Evolutionary conservation across 1,140 invertebrate species (phyloP), one percentile per base, ranked within the genome.

Genomic region (Metaphire vulgaris): DNA sequence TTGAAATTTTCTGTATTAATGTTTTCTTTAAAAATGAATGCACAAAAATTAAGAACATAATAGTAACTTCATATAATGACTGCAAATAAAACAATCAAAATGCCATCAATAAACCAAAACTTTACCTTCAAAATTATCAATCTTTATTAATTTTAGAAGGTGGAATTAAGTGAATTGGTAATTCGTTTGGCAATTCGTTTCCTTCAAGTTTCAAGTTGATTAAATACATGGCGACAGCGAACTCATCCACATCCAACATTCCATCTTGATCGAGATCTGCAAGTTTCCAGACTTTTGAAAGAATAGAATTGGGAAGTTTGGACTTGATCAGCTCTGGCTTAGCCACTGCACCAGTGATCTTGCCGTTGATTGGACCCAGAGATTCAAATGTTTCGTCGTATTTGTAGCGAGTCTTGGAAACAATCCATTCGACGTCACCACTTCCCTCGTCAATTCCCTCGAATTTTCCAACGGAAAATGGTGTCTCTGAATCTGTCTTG

Each of bases 301-400:
- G 90, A 33, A 99, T 95, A 28, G 92, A 92, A 86, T 99, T 99
- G 0, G 98, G 98, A 79, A 99, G 88, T 88, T 99, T 99, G 0
- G 96, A 98, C 87, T 98, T 99, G 33, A 99, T 90, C 81, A 99
- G 96, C 88, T 99, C 95, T 21, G 90, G 89, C 88, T 98, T 99
- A 69, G 96, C 96, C 82, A 92, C 92, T 91, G 83, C 83, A 78
- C 97, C 97, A 70, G 92, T 93, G 76, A 99, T 91, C 89, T 98
- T 99, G 75, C 96, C 96, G 88, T 99, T 93, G 76, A 92, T 88
- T 66, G 96, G 96, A 78, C 89, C 90, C 41, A 99, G 89, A 65
- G 87, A 89, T 75, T 92, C 31, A 33, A 99, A 99, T 28, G 94
- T 89, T 69, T 91, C 87, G 88, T 99, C 96, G 86, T 94, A 97